Evolutionary conservation across 2,797 vertebrate genomes (phyloP), one percentile per base, ranked within the genome.

Genomic region (Gephyroberyx darwinii): DNA sequence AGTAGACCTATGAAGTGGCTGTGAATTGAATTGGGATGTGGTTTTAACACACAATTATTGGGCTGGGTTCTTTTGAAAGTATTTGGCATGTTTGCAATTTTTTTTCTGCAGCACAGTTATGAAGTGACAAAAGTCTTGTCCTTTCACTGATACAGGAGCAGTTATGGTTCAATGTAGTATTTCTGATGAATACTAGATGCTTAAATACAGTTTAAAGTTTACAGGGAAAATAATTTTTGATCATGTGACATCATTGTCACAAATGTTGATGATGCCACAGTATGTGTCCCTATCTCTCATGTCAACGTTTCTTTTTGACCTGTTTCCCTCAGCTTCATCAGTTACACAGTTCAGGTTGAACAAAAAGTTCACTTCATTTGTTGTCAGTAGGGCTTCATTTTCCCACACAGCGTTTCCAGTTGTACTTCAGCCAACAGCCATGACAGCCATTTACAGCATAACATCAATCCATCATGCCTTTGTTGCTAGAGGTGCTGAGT

Each of bases 401-500:
- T 26, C 26, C 26, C 43, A 30, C 50, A 33, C 5, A 55, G 2
- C 55, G 47, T 69, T 74, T 70, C 33, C 51, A 20, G 41, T 43
- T 70, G 57, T 55, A 57, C 31, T 48, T 65, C 20, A 59, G 31
- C 64, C 62, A 60, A 68, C 55, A 67, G 50, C 41, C 37, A 59
- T 45, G 45, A 59, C 62, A 67, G 58, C 20, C n/a, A 35, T 57
- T 65, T 35, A 30, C 74, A 86, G 73, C 69, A 74, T 52, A 67
- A n/a, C 52, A 73, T 80, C 55, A 16, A 75, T 74, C 70, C 54
- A 73, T 57, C 26, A 57, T 70, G 74, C 35, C 31, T 52, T 30
- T 78, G 8, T 65, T 75, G 57, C 77, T 52, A 56, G 50, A 80
- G 57, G 47, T 77, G 80, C 72, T 77, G 69, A 81, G 41, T 22